Percentiles rank a stretch among this genome's conserved stretches.
phyloP scores from a whole-genome alignment of 2,797 vertebrate species.

The Linurgus olivaceus region DNA sequence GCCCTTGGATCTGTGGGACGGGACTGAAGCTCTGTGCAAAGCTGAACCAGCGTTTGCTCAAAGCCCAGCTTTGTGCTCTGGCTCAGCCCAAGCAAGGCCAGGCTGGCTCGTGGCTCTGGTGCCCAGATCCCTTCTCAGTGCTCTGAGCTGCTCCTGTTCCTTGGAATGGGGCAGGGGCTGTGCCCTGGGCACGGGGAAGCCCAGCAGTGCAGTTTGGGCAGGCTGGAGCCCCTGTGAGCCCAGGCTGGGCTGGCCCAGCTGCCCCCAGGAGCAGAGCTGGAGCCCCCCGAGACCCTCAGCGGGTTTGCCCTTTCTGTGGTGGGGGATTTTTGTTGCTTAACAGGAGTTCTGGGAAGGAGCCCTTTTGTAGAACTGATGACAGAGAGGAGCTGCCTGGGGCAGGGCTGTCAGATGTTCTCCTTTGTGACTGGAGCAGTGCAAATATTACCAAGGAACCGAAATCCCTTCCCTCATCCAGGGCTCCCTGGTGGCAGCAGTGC shows the following conservation, averaged over 20 bases:
- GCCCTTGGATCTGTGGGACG: fast-evolving
- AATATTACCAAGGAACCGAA: not conserved
- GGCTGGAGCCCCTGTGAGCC: not conserved
- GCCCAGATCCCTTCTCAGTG: not conserved
- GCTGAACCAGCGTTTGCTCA: fast-evolving
- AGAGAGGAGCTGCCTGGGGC: slow-evolving; percentile 41
- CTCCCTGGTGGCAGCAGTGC: not conserved
- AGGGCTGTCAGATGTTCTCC: slow-evolving; percentile 16
- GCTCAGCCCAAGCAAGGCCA: fast-evolving
- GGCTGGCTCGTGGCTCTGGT: not conserved
- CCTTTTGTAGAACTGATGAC: slow-evolving; percentile 44
- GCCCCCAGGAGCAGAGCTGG: not conserved
- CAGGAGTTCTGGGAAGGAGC: slow-evolving; percentile 41
- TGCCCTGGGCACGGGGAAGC: not conserved
- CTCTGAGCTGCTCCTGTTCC: slow-evolving; percentile 3
- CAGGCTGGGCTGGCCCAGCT: not conserved
- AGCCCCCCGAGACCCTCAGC: not conserved
- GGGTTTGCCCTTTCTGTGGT: slow-evolving; percentile 47
- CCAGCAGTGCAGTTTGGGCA: not conserved
- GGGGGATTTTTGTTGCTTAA: slow-evolving; percentile 67
- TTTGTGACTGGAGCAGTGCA: slow-evolving; percentile 11
- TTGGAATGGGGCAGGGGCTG: not conserved
- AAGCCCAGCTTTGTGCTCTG: not conserved
- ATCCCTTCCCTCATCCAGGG: not conserved
- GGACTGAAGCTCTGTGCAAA: not conserved